Base-by-base conservation (phyloP, 2,113 vertebrate species). In the Papio anubis region DNA sequence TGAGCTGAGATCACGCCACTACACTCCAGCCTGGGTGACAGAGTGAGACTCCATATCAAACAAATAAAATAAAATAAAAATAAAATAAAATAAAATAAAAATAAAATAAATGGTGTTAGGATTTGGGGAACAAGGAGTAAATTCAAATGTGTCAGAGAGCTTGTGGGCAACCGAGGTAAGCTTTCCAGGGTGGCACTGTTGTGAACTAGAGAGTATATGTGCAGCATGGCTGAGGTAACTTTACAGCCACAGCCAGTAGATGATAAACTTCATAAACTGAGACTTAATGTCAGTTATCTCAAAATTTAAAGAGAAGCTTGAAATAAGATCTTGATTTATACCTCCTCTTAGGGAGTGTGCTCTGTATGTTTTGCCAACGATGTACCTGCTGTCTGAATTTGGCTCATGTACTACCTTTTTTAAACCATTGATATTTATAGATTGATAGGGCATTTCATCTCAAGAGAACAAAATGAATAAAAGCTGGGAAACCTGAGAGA, bases 151-250 rank as follows among this genome's bases (percentile, higher is more conserved):
- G 17, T 45, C 10, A 9, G 23, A 12, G 21, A n/a, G 8, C 61
- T 52, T 5, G 16, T 16, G 52, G 35, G 27, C 27, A 35, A 16
- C 3, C 40, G 50, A 72, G 25, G 21, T n/a, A 10, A 78, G 21
- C 57, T 55, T 75, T 86, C 30, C 17, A 32, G 35, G 14, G 27
- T 16, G 18, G 0, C 23, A 11, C n/a, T 25, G 21, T 6, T 45
- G 27, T 45, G 78, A 52, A 55, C 13, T 55, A 3, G 10, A 48
- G 20, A 35, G 43, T 8, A 3, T 3, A 1, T 70, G 8, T 64
- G 20, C n/a, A 18, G 2, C 6, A 11, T 0, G 32, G 55, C 21
- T 12, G 1, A 18, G 13, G 12, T 30, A 59, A 23, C n/a, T 45
- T 20, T 11, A 23, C 16, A 73, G 45, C 17, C 64, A 61, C 10